phyloP scores from a whole-genome alignment of 2,113 vertebrate genomes.

The Tylochromis polylepis region DNA sequence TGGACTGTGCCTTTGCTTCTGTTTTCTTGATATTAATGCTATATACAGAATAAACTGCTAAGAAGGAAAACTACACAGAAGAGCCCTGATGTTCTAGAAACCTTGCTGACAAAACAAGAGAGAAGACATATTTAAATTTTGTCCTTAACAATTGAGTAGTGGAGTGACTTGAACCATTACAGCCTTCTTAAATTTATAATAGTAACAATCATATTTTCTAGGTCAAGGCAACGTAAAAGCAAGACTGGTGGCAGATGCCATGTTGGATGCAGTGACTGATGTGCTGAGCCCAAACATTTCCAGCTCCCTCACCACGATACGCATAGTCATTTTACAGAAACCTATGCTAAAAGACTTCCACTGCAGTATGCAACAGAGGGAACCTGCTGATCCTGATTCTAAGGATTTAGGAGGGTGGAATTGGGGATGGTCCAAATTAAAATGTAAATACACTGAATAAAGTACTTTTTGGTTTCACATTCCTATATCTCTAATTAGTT shows the following conservation, averaged over 20 bases:
- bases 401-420: not conserved
- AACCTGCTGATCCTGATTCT: not conserved
- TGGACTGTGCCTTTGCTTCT: no score
- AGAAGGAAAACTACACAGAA: no score
- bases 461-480: not conserved
- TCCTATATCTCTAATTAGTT: not conserved
- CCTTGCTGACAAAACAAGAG: no score
- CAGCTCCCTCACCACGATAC: conserved; percentile 41
- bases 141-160: no score
- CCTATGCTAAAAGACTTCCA: conserved; percentile 65
- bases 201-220: not conserved
- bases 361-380: conserved; percentile 58
- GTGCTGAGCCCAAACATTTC: conserved; percentile 32
- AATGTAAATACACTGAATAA: conserved; percentile 27
- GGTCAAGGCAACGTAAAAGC: conserved; percentile 61
- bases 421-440: not conserved
- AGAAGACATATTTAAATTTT: no score
- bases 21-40: no score
- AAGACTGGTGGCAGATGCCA: conserved; percentile 66
- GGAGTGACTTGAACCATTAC: no score
- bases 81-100: no score
- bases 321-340: conserved; percentile 67
- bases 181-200: no score
- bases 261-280: conserved; percentile 67
- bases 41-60: no score